Evolutionary conservation across 2,888 invertebrate genomes (phyloP), one percentile per base, ranked within the genome.

Genomic region (Metacarcinus magister): DNA sequence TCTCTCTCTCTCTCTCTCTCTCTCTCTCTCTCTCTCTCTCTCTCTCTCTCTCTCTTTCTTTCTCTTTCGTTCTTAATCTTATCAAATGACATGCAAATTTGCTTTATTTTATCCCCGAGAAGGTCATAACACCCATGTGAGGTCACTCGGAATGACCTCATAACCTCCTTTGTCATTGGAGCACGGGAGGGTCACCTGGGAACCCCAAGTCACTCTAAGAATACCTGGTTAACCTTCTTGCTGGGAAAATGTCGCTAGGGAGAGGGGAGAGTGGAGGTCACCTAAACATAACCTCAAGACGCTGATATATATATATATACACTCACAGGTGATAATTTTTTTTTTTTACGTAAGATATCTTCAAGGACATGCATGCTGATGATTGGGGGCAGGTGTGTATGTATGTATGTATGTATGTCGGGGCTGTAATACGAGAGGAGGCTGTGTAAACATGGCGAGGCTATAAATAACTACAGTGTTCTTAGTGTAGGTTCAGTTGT

Each of bases 1-100:
- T 67, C 60, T 67, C 60, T 67, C 60, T 67, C 60, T 67, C 60
- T 67, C 60, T 67, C 60, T 67, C 60, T 67, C 60, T 67, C 60
- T 67, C 60, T 67, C 60, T 67, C 60, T 67, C 60, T 67, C 60
- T 67, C 60, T 67, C 60, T 67, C 60, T 67, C 60, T 67, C 60
- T 67, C 60, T 67, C 60, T 67, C 60, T 67, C 60, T 67, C 60
- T 67, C 60, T 67, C 60, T 67, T 13, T 67, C 60, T 67, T 13
- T 67, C 60, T 67, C 60, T 67, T 13, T 67, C 60, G 7, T 19
- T 67, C 60, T 67, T 23, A 67, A 67, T 2, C 60, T 67, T 67
- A 67, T 0, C 60, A 67, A 67, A n/a, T n/a, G 67, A 67, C 67
- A 67, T 19, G n/a, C 4, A 16, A 67, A 67, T 67, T n/a, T 0